Evolutionary conservation across 2,888 invertebrate species (phyloP), one percentile per base, ranked within the genome.

Genomic region (Diplolepis rosae): DNA sequence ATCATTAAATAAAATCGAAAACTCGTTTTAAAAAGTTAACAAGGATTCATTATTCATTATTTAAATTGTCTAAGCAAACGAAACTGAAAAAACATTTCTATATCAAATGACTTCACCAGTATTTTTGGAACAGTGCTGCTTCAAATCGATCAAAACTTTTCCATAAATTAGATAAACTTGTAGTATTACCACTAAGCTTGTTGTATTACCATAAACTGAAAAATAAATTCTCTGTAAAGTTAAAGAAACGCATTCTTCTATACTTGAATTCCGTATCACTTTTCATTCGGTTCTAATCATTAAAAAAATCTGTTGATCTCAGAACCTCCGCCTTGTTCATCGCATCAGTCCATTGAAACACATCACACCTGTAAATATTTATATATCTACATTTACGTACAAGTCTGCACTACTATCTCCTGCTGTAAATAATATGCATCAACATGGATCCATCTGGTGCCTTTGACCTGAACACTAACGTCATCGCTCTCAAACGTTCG

Each of bases 381-480:
- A 75, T 77, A 78, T 77, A 81, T 73, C 77, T 78, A 79, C 80
- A 76, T 80, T 71, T 73, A 74, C 73, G 75, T 76, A 75, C 67
- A 72, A 78, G 81, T 79, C 79, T 83, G 81, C 80, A 80, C 84
- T 82, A 84, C 85, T 86, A 84, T 84, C 80, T 87, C 82, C 84
- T 81, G 88, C 88, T 88, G 88, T 88, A 88, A 87, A 88, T 88
- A 88, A 88, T 85, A 84, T 79, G 87, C 87, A 88, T 88, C 85
- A 84, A 85, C 84, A 85, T 83, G 83, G 83, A 85, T 81, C 82
- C 85, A 86, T 85, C 82, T 86, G 88, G 87, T 88, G 84, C 84
- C 74, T 80, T 77, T 61, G 77, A 79, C 84, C 84, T 84, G 85
- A 85, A 82, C 83, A 88, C 87, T 88, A 88, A 88, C 87, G 87